Conservation (phyloP, 2,797 vertebrate genomes). For the Phalloptychus januarius region DNA sequence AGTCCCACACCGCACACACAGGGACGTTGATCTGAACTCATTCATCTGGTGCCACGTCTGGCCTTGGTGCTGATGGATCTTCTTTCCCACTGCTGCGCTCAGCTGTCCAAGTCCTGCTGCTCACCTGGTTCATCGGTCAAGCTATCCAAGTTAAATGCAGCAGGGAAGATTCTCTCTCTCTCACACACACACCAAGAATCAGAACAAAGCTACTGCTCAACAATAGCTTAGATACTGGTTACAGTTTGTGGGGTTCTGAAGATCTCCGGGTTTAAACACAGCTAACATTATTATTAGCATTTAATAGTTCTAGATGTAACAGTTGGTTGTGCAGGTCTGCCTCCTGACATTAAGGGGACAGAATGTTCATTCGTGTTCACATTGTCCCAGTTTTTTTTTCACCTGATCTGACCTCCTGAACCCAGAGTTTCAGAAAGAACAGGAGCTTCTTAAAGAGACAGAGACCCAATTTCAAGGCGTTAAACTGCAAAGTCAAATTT, state of each 20-base stretch:
- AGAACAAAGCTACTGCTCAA: neutral
- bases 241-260: neutral
- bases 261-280: neutral
- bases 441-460: no score
- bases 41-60: slow-evolving; percentile 67
- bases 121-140: slow-evolving; percentile 73
- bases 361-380: neutral
- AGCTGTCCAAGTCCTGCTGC: slow-evolving; percentile 68
- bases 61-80: slow-evolving; percentile 78
- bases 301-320: neutral
- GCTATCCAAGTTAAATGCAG: slow-evolving; percentile 50
- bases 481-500: no score
- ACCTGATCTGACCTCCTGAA: neutral
- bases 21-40: slow-evolving; percentile 40
- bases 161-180: neutral
- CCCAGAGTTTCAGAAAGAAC: no score
- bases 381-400: neutral
- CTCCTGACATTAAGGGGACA: neutral
- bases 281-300: neutral
- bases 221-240: neutral
- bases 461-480: no score
- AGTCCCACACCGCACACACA: slow-evolving; percentile 7
- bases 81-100: slow-evolving; percentile 59
- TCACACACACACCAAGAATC: neutral
- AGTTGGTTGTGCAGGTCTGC: neutral